Conservation (phyloP, 2,797 vertebrate species). For the Sebastiscus tertius region DNA sequence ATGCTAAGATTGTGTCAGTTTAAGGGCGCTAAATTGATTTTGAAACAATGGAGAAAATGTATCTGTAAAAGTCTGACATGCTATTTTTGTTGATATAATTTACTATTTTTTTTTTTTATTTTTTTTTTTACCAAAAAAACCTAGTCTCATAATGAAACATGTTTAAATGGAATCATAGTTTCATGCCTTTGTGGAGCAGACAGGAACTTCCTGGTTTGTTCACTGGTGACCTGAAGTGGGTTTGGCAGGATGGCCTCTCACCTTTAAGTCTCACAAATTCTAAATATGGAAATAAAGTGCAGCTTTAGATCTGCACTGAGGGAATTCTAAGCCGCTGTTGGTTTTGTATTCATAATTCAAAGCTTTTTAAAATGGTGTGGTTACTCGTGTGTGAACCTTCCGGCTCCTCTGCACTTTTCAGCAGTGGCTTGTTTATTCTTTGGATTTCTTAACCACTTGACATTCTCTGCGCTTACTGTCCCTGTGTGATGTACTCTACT, state of each 20-base stretch:
- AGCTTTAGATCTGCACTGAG: neutral
- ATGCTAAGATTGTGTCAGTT: neutral
- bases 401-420: neutral
- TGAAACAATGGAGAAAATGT: neutral
- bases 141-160: neutral
- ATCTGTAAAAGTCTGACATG: neutral
- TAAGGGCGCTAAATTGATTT: neutral
- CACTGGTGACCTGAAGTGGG: slow-evolving; percentile 21
- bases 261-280: slow-evolving; percentile 9
- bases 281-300: neutral
- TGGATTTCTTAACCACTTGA: neutral
- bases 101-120: no score
- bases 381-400: neutral
- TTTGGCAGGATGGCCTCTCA: slow-evolving; percentile 24
- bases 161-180: neutral
- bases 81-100: neutral
- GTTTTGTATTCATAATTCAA: slow-evolving; percentile 5
- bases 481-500: neutral
- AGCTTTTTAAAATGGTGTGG: neutral
- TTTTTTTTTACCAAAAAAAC: neutral
- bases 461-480: neutral
- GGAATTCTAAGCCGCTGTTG: neutral
- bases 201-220: slow-evolving; percentile 48
- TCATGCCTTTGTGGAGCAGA: neutral
- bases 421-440: neutral